Conservation (phyloP, 2,888 invertebrate species). For the Cotesia congregata region DNA sequence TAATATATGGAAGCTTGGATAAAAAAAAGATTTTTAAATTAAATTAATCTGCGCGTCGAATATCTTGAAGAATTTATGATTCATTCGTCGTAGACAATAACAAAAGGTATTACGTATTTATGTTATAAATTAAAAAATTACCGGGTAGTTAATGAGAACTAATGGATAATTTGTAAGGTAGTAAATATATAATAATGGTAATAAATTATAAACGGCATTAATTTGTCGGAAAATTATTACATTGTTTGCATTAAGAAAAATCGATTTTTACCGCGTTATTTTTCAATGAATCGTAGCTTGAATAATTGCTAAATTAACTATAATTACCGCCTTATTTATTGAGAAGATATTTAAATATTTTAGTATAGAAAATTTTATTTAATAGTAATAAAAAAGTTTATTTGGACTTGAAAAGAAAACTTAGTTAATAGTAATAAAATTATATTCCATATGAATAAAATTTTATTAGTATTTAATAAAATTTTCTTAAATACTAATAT, state of each 20-base stretch:
- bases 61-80: neutral
- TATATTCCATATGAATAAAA: too few species aligned
- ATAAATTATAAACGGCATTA: conserved; percentile 1
- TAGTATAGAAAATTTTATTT: too few species aligned
- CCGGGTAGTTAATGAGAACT: conserved; percentile 29
- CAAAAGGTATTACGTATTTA: neutral
- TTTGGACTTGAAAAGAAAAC: too few species aligned
- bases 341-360: neutral
- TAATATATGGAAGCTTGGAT: neutral
- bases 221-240: neutral
- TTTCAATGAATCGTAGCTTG: neutral
- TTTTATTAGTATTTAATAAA: too few species aligned
- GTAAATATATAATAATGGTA: conserved; percentile 24
- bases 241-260: neutral
- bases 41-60: conserved; percentile 7
- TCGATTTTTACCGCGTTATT: neutral
- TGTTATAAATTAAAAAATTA: neutral
- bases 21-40: neutral
- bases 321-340: neutral
- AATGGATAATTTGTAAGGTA: conserved; percentile 30
- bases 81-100: neutral
- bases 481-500: too few species aligned
- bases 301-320: neutral
- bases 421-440: too few species aligned
- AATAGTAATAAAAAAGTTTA: too few species aligned